Base-by-base conservation (phyloP, 2,888 invertebrate genomes). In the Isoperla grammatica region DNA sequence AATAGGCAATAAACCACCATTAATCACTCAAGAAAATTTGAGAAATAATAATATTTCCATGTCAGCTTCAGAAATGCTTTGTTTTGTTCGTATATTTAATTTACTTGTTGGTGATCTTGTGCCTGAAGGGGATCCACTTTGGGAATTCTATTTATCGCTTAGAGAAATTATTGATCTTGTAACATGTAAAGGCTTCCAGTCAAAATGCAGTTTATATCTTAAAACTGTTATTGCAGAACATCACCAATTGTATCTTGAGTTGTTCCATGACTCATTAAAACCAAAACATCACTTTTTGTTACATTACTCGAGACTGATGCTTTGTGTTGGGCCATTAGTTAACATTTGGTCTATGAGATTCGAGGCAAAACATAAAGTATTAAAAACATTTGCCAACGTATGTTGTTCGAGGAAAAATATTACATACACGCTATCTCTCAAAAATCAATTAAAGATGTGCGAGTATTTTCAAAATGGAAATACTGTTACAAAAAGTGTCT, bases 281-380 rank as follows among this genome's bases (percentile, higher is more conserved):
- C 65, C 67, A 15, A 67, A 67, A 56, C 60, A 63, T 42, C 67
- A 66, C 60, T 60, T 63, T 55, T 49, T 67, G 17, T 56, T 56
- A 4, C 65, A 67, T 55, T 68, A 66, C 57, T 64, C 65, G 6
- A 40, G 42, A 9, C 59, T 65, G 22, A 63, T 67, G 29, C 35
- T 55, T 15, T 60, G 61, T 50, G 55, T 65, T 54, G 66, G 67
- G 3, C 67, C 67, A 12, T 12, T 65, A 13, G 62, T 56, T 39
- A 42, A 46, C 40, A 23, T 63, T 12, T 67, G 65, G 62, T 62
- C 60, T 4, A 66, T 68, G 63, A 58, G 65, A 8, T 67, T 65
- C 60, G 67, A 68, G 62, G 65, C 64, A 8, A 68, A 68, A 39
- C 66, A 68, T 59, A 57, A 59, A 29, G 57, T 63, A 37, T 57